Evolutionary conservation across 1,140 invertebrate species (phyloP), one percentile per base, ranked within the genome.

Genomic region (Diachasmimorpha longicaudata): DNA sequence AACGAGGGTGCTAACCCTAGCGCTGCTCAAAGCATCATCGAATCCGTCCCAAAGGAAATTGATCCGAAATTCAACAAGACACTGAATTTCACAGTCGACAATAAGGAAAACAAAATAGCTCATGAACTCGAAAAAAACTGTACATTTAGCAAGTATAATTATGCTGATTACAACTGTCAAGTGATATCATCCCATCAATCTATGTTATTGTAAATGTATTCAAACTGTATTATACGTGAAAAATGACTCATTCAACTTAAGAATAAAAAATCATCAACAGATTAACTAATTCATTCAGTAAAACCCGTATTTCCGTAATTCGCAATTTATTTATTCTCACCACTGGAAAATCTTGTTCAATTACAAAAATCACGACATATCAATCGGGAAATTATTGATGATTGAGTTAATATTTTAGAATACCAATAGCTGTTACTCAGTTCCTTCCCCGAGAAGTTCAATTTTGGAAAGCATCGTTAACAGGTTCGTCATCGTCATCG

Each of bases 401-500:
- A 19, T 55, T 16, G 1, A 55, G 6, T 6, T 6, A 55, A 19
- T 19, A 9, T 19, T 16, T 55, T 72, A 75, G 58, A 14, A 1
- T 21, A 70, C 13, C 25, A 55, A 19, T 21, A 0, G 21, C 21
- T 16, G 13, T n/a, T 16, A 0, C 13, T 0, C 21, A 66, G 23
- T 31, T 31, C 31, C 31, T 31, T 31, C 31, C 31, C 31, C 31
- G 31, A 31, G 66, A 25, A 11, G 31, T 36, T 85, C 86, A 89
- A 85, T 83, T 88, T 37, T 89, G 87, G 79, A 92, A 92, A 23
- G 91, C 90, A n/a, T 91, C 90, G 76, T 91, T 91, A 13, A 81
- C 83, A 1, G 89, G 89, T 19, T 92, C 93, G 48, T 96, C 95
- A 78, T 97, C 96, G 25, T 96, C 95, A 66, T 95, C 95, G 58